Conservation (phyloP, 2,888 invertebrate genomes). For the Acanthosepion pharaonis region DNA sequence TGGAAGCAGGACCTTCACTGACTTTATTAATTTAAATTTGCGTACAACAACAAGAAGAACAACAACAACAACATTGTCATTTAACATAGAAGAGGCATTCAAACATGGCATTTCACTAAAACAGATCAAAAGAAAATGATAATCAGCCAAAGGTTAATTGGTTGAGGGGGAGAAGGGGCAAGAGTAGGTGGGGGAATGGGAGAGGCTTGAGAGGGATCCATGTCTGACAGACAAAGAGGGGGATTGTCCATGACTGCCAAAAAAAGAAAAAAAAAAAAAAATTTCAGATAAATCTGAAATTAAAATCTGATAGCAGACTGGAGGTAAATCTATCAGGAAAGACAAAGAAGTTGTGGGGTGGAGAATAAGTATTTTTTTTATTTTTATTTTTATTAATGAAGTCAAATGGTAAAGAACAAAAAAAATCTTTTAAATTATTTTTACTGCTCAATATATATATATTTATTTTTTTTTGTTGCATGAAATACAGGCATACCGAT, state of each 20-base stretch:
- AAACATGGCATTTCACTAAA: neutral
- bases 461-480: neutral
- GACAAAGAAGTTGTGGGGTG: neutral
- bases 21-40: conserved; percentile 40
- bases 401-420: neutral
- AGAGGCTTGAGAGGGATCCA: neutral
- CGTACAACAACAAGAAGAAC: conserved; percentile 38
- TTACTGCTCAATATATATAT: neutral
- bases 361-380: neutral
- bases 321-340: neutral
- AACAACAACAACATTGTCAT: neutral
- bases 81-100: conserved; percentile 37
- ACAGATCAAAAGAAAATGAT: neutral
- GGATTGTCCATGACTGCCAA: neutral
- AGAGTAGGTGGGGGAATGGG: neutral
- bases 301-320: neutral
- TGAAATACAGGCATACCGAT: neutral
- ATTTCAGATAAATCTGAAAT: neutral
- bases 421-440: neutral
- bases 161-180: neutral
- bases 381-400: neutral
- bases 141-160: neutral
- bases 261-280: neutral
- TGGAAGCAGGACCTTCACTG: conserved; percentile 41
- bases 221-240: neutral